These are phyloP conservation scores for Esperia sulphurella DNA, from an alignment of 2,888 invertebrate genomes.

Conservation along the genomic window DNA sequence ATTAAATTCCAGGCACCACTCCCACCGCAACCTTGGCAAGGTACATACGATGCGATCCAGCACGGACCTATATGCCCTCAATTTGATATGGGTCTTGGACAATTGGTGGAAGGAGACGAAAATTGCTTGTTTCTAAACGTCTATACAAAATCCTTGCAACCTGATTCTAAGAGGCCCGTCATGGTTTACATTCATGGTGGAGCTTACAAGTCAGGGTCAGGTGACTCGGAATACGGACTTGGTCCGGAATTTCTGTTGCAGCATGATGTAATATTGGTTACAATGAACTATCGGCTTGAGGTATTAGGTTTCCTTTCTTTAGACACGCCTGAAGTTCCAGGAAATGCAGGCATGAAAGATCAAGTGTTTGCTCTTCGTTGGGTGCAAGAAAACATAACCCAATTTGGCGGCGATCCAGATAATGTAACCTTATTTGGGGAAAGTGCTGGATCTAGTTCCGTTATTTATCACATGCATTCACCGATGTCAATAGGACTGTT, in stretches of 20 bases:
- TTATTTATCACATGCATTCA: conserved; percentile 57
- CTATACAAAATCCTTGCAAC: conserved; percentile 32
- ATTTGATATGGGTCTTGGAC: conserved; percentile 22
- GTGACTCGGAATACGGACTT: conserved; percentile 44
- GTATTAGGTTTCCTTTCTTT: conserved; percentile 42
- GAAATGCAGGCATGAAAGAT: conserved; percentile 52
- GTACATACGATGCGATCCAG: conserved; percentile 34
- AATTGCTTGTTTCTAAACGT: conserved; percentile 49
- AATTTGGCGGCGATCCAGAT: conserved; percentile 51
- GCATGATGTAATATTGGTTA: conserved; percentile 52
- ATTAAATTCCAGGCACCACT: conserved; percentile 40
- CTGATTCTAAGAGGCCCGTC: conserved; percentile 37
- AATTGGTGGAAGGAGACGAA: conserved; percentile 33
- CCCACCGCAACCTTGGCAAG: conserved; percentile 39
- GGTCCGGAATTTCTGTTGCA: conserved; percentile 48
- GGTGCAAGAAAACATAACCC: conserved; percentile 39
- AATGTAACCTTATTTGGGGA: conserved; percentile 62
- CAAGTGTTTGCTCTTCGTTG: conserved; percentile 43
- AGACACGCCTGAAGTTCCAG: conserved; percentile 43
- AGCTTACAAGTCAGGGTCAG: conserved; percentile 43
- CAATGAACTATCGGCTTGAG: conserved; percentile 55
- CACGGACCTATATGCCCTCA: conserved; percentile 47
- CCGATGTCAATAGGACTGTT: conserved; percentile 59
- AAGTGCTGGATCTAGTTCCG: conserved; percentile 56
- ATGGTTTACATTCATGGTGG: conserved; percentile 61